Conservation (phyloP, 1,140 invertebrate genomes). For the Drosophila pseudoobscura region DNA sequence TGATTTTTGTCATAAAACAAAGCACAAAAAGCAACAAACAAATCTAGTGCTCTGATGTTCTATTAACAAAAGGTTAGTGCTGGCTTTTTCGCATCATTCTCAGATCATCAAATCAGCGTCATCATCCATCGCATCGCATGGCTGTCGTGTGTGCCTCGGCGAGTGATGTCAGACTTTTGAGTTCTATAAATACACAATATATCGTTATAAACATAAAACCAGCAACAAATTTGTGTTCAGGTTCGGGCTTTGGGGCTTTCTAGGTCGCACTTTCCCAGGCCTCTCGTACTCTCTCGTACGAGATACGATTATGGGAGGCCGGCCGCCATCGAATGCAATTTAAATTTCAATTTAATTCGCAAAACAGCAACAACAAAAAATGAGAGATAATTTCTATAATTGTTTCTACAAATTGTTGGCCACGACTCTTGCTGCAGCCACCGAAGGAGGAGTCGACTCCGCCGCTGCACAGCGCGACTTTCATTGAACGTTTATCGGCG, state of each 20-base stretch:
- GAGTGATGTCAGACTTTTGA: constrained; percentile 71
- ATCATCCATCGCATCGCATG: background rate
- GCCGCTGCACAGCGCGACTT: constrained; percentile 45
- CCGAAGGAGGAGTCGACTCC: constrained; percentile 13
- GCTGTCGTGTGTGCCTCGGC: constrained; percentile 17
- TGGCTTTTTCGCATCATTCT: constrained; percentile 17
- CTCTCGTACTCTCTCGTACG: too few relatives aligned
- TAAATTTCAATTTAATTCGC: constrained; percentile 81
- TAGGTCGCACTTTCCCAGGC: constrained; percentile 54
- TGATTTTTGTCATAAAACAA: constrained; percentile 63
- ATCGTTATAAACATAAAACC: constrained; percentile 36
- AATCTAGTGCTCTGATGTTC: constrained; percentile 25
- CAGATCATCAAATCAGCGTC: constrained; percentile 21
- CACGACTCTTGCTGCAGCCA: constrained; percentile 48
- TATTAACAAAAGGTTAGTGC: constrained; percentile 63
- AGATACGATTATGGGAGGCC: constrained; percentile 20
- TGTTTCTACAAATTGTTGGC: constrained; percentile 79
- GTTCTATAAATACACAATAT: constrained; percentile 64
- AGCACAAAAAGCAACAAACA: constrained; percentile 17
- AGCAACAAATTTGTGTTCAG: constrained; percentile 29
- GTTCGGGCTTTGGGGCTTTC: constrained; percentile 11
- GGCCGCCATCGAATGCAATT: constrained; percentile 72
- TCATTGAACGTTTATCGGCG: constrained; percentile 79
- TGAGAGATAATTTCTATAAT: constrained; percentile 79
- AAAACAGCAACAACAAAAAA: constrained; percentile 42